phyloP scores from a whole-genome alignment of 1,140 invertebrate species.

The Euura saliciscinereae region DNA sequence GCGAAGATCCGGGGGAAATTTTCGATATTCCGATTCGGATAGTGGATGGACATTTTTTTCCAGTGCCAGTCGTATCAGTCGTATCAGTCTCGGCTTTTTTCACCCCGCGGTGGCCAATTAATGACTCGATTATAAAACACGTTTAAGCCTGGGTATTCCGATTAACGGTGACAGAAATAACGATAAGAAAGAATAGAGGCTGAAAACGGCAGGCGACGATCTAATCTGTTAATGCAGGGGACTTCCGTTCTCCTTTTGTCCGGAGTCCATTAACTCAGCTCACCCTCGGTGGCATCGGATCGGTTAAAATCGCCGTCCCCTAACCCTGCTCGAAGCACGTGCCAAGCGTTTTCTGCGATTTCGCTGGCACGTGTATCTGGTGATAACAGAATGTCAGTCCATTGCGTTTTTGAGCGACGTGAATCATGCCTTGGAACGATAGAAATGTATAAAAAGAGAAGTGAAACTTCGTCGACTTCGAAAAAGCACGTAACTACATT shows the following conservation, averaged over 20 bases:
- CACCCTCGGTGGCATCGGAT: constrained; percentile 1
- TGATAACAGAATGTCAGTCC: background rate
- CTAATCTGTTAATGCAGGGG: constrained; percentile 2
- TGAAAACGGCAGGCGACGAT: background rate
- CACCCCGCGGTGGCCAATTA: background rate
- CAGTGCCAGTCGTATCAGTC: background rate
- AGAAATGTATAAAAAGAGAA: background rate
- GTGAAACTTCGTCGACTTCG: background rate
- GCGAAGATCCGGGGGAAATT: background rate
- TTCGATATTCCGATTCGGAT: background rate
- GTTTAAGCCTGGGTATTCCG: background rate
- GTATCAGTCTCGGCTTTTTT: background rate
- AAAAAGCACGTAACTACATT: too few relatives aligned
- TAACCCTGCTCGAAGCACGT: constrained; percentile 35
- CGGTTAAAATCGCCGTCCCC: constrained; percentile 6
- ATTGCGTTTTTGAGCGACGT: background rate
- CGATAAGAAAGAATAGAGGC: background rate
- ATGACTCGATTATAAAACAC: background rate
- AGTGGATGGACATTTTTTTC: background rate
- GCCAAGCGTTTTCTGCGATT: constrained; percentile 47
- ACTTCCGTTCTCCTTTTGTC: background rate
- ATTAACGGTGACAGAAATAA: background rate
- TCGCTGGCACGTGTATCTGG: constrained; percentile 47
- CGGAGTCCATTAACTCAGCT: background rate
- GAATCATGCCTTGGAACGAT: background rate